These are phyloP conservation scores for Aphelenchoides fujianensis DNA, from an alignment of 1,140 invertebrate species.

Conservation along the genomic window DNA sequence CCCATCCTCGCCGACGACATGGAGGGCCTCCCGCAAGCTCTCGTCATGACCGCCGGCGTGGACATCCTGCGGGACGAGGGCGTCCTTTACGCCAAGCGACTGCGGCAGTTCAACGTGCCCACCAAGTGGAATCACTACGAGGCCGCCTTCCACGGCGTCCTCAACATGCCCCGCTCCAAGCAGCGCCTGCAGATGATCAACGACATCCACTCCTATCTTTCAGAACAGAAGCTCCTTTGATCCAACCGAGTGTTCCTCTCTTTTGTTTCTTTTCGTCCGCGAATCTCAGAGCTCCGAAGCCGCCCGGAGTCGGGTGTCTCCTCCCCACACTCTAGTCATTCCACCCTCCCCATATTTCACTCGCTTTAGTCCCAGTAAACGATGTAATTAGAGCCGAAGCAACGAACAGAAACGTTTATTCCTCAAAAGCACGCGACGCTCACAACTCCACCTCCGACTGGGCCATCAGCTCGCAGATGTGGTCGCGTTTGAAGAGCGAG, in stretches of 20 bases:
- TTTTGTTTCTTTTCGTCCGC: not conserved
- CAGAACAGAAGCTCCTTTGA: not conserved
- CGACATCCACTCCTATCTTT: slow-evolving; percentile 40
- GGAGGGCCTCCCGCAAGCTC: slow-evolving; percentile 33
- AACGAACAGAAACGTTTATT: not conserved
- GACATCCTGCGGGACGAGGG: slow-evolving; percentile 51
- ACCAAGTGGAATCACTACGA: slow-evolving; percentile 43
- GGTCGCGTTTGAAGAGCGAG: not conserved
- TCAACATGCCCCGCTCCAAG: slow-evolving; percentile 42
- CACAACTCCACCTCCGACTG: not conserved
- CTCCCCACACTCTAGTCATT: not conserved
- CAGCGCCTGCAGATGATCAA: slow-evolving; percentile 39
- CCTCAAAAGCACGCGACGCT: not conserved
- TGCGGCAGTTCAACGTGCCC: slow-evolving; percentile 30
- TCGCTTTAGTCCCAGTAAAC: not conserved
- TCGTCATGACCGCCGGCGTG: slow-evolving; percentile 43
- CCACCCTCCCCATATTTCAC: not conserved
- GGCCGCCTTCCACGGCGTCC: slow-evolving; percentile 44
- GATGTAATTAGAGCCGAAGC: not conserved
- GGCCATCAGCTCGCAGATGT: not conserved
- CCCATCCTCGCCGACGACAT: slow-evolving; percentile 41
- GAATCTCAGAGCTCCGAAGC: not conserved
- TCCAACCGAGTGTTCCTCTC: not conserved
- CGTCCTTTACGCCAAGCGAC: slow-evolving; percentile 36
- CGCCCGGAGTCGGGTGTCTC: not conserved